phyloP scores from a whole-genome alignment of 37 sponge, comb jelly and placozoan genomes.

The Amphimedon queenslandica region DNA sequence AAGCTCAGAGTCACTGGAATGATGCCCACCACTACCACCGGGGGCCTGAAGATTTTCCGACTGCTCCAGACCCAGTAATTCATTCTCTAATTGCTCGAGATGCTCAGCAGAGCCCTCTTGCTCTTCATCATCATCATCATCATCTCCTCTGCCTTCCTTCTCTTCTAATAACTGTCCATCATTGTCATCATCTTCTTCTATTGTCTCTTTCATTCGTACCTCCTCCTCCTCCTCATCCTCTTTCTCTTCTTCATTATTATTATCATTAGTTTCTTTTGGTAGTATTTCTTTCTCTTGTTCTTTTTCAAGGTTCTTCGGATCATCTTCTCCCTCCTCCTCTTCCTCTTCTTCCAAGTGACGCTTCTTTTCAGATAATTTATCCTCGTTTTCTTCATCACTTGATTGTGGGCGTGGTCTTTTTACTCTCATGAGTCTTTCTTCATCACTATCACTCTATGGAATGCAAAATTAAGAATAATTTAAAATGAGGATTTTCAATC shows the following conservation, averaged over 20 bases:
- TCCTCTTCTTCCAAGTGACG: not conserved
- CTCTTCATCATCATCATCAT: not conserved
- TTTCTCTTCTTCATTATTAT: not conserved
- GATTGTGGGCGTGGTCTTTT: too few species aligned
- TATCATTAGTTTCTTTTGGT: not conserved
- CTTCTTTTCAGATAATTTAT: not conserved
- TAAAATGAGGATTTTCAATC: too few species aligned
- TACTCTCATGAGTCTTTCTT: too few species aligned
- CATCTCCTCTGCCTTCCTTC: not conserved
- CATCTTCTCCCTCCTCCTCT: not conserved
- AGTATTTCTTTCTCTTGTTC: not conserved
- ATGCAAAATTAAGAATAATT: too few species aligned
- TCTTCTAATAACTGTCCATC: not conserved
- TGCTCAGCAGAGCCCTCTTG: not conserved
- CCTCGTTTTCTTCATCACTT: slow-evolving; percentile 9
- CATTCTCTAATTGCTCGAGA: too few species aligned
- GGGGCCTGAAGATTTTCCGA: not conserved
- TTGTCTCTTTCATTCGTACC: not conserved
- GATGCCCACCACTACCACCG: not conserved
- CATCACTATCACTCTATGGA: too few species aligned
- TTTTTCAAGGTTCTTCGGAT: not conserved
- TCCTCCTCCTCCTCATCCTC: slow-evolving; percentile 10
- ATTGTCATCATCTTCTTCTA: not conserved
- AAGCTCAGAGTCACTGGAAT: not conserved
- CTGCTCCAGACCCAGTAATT: too few species aligned